Conservation (phyloP, 2,797 vertebrate genomes). For the Anguilla megastoma region DNA sequence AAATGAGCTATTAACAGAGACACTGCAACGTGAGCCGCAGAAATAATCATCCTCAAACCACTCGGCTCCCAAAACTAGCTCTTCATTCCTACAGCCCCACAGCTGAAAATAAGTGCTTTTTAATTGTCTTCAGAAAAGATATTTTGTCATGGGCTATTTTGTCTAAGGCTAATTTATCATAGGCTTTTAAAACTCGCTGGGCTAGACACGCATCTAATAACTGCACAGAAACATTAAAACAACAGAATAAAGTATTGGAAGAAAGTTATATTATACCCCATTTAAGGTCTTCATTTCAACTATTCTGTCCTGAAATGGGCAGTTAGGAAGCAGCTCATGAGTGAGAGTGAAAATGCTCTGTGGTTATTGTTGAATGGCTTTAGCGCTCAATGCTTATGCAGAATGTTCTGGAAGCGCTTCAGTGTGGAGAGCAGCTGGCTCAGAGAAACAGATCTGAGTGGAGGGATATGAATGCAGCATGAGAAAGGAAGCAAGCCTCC, state of each 20-base stretch:
- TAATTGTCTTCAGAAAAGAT: not conserved
- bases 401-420: not conserved
- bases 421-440: not conserved
- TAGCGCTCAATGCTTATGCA: not conserved
- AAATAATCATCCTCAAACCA: not conserved
- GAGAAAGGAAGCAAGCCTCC: too few relatives aligned
- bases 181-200: not conserved
- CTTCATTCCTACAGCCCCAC: conserved; percentile 20
- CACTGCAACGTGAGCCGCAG: conserved; percentile 25
- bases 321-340: not conserved
- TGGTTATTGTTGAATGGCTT: not conserved
- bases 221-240: not conserved
- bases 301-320: not conserved
- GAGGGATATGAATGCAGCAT: not conserved
- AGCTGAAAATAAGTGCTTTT: not conserved
- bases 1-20: conserved; percentile 35
- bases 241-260: not conserved
- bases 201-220: not conserved
- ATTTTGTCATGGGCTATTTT: not conserved
- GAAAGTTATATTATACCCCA: not conserved
- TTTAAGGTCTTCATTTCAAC: not conserved
- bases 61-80: not conserved
- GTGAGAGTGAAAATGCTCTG: not conserved
- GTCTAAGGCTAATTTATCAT: not conserved
- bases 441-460: not conserved